Base-by-base conservation (phyloP, 2,888 invertebrate species). In the Epirrhoe alternata region DNA sequence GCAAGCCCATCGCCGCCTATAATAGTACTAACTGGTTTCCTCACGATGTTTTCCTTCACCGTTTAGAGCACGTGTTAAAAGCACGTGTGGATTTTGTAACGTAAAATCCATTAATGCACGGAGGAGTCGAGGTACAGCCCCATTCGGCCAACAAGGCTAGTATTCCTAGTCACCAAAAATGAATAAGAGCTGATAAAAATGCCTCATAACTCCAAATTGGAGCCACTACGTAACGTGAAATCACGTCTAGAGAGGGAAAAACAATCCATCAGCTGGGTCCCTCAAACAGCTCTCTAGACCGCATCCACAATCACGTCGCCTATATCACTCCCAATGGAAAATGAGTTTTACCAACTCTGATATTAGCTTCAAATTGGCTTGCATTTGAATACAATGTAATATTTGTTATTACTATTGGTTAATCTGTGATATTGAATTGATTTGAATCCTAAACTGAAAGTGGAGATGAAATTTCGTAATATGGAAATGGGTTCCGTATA, bases 261-360 rank as follows among this genome's bases (percentile, higher is more conserved):
- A 85, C 85, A 84, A 84, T 84, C 83, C 83, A 83, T 84, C 85
- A 83, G 79, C 74, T 79, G 75, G 75, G 73, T 74, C 76, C 74
- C 80, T 80, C 82, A 80, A 81, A 82, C 81, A 77, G 74, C 75
- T 76, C 82, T 80, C 76, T 71, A 78, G 74, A 76, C 76, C 80
- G 73, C 80, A 54, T 64, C 69, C 73, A 49, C 58, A 56, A 31
- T 70, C 72, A 68, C 70, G 74, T 71, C 31, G n/a, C 52, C 47
- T 56, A 31, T 62, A 47, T 45, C 57, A 63, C 63, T 56, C 0
- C 30, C 31, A 55, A 50, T 45, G 0, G 1, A 56, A 62, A 56
- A 62, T 42, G 16, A 17, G 17, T 50, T 51, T 30, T 31, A 38
- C 10, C 1, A n/a, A 0, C 30, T 38, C 38, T 0, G 5, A 0